Percentiles rank a stretch among this genome's conserved stretches.
phyloP scores from a whole-genome alignment of 2,113 vertebrate genomes.

The Butastur rufipennis region DNA sequence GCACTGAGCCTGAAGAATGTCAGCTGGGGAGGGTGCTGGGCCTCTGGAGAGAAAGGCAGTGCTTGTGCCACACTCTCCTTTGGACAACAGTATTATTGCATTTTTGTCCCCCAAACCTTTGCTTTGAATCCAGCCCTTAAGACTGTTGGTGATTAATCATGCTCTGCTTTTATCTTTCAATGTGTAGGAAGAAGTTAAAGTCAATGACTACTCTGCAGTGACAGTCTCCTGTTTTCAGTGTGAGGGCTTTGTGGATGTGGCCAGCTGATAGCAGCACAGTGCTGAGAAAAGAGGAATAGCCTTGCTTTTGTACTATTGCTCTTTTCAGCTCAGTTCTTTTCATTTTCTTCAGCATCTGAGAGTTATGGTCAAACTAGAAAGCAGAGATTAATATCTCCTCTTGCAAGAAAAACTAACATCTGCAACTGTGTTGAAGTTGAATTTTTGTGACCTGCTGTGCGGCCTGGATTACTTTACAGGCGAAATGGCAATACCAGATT shows the following conservation, averaged over 20 bases:
- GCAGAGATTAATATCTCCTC: not conserved
- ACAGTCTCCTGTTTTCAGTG: not conserved
- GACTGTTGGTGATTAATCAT: not conserved
- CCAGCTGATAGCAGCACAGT: not conserved
- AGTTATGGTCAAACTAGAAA: not conserved
- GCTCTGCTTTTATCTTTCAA: not conserved
- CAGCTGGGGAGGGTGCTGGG: not conserved
- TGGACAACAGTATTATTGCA: not conserved
- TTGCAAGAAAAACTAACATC: not conserved
- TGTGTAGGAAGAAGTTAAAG: slow-evolving; percentile 36
- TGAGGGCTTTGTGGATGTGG: not conserved
- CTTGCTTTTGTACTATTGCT: not conserved
- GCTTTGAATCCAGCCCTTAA: not conserved
- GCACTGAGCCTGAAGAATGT: not conserved
- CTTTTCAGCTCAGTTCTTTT: not conserved
- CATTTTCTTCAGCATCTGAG: not conserved
- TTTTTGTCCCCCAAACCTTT: not conserved
- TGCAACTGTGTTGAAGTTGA: not conserved
- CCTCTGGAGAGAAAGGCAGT: fast-evolving
- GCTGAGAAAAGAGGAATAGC: not conserved
- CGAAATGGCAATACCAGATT: not conserved
- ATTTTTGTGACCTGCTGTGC: not conserved
- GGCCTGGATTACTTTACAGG: not conserved
- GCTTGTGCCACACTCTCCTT: not conserved
- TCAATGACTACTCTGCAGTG: not conserved